Conservation (phyloP, 2,888 invertebrate genomes). For the Diplazon laetatorius region DNA sequence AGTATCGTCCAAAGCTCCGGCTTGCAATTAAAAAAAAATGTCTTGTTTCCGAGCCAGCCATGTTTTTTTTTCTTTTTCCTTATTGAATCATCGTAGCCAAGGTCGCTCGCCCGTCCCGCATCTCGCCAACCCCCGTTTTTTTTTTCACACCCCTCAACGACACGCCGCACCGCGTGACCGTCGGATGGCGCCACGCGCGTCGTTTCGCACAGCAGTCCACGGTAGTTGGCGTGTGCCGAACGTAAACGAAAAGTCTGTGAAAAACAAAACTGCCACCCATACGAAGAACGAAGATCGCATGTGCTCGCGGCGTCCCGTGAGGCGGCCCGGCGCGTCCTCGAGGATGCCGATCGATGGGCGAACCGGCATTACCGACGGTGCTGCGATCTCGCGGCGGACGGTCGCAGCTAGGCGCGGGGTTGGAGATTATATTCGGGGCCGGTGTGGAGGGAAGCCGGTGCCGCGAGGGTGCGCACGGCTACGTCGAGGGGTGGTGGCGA, state of each 20-base stretch:
- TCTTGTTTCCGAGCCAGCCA: not conserved
- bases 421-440: slow-evolving; percentile 39
- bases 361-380: slow-evolving; percentile 68
- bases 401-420: slow-evolving; percentile 60
- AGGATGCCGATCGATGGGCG: slow-evolving; percentile 74
- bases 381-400: slow-evolving; percentile 77
- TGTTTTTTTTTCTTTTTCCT: too few species aligned
- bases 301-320: not conserved
- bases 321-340: slow-evolving; percentile 44
- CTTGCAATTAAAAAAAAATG: not conserved
- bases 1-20: slow-evolving; percentile 2
- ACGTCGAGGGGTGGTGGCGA: slow-evolving; percentile 64
- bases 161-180: slow-evolving; percentile 1
- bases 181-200: slow-evolving; percentile 58
- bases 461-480: slow-evolving; percentile 66
- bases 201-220: slow-evolving; percentile 44
- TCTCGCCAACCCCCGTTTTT: not conserved
- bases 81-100: slow-evolving; percentile 53
- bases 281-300: slow-evolving; percentile 7
- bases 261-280: not conserved
- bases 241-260: not conserved
- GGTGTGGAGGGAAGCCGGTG: slow-evolving; percentile 50
- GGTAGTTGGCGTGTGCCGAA: slow-evolving; percentile 5
- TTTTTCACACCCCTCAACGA: not conserved
- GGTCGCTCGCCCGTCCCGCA: slow-evolving; percentile 35